These are phyloP conservation scores for Oryzias melastigma DNA, from an alignment of 2,113 vertebrate genomes.

Conservation along the genomic window DNA sequence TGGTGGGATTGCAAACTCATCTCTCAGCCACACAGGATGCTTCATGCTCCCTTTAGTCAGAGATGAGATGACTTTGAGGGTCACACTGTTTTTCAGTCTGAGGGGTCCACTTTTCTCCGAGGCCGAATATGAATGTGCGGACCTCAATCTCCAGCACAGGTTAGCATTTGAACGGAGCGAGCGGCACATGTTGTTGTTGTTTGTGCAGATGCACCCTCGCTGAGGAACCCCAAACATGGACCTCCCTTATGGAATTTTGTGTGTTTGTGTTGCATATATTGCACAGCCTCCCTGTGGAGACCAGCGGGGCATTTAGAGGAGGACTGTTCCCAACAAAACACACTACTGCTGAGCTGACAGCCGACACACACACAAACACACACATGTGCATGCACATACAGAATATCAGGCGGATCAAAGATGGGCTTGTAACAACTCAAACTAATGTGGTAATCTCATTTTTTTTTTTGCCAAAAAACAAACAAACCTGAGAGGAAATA, in stretches of 20 bases:
- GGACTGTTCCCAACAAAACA: constrained; percentile 41
- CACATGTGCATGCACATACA: background rate
- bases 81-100: constrained; percentile 45
- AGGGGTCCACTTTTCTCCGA: constrained; percentile 13
- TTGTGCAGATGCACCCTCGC: constrained; percentile 10
- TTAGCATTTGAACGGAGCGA: no score
- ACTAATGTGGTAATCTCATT: no score
- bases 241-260: constrained; percentile 26
- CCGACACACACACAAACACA: constrained; percentile 26
- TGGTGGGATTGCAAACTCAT: constrained; percentile 49
- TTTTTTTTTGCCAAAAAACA: no score
- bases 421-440: no score
- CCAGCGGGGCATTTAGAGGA: constrained; percentile 52
- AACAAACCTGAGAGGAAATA: no score
- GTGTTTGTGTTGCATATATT: constrained; percentile 43
- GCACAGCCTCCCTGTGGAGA: constrained; percentile 50
- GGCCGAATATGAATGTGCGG: constrained; percentile 3
- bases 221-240: constrained; percentile 23
- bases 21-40: constrained; percentile 57
- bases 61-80: constrained; percentile 65
- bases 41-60: constrained; percentile 43
- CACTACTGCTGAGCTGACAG: constrained; percentile 55
- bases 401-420: background rate
- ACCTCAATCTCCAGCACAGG: background rate
- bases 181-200: constrained; percentile 1